A percentile compares a stretch with the other conserved stretches of the same genome.
These are phyloP conservation scores for Donacobius atricapilla DNA, from an alignment of 2,113 vertebrate genomes.

Conservation along the genomic window DNA sequence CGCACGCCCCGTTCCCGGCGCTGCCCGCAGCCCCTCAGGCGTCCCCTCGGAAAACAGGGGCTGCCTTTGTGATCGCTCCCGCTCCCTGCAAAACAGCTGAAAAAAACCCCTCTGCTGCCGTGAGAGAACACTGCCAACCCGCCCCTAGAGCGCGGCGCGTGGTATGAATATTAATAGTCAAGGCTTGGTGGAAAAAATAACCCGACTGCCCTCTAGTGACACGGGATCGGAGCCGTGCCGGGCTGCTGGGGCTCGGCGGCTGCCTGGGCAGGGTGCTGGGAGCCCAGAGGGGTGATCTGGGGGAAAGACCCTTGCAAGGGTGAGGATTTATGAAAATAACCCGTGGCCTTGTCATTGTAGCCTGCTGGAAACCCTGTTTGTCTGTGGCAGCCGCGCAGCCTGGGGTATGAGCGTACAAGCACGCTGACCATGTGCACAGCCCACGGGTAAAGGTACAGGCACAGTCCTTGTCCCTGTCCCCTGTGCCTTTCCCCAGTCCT, in stretches of 20 bases:
- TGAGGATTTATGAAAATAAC: background rate
- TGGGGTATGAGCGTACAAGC: fast-evolving
- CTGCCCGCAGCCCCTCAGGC: background rate
- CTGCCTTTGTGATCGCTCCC: background rate
- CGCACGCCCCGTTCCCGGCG: fast-evolving
- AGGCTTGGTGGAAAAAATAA: background rate
- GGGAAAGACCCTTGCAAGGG: background rate
- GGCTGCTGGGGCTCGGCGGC: fast-evolving
- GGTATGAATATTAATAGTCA: background rate
- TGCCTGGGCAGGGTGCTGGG: background rate
- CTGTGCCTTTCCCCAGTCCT: background rate
- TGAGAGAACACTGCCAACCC: background rate
- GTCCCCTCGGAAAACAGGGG: background rate
- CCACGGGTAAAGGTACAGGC: fast-evolving
- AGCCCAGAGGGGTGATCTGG: background rate
- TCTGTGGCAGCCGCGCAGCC: fast-evolving
- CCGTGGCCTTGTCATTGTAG: background rate
- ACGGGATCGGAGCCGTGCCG: fast-evolving
- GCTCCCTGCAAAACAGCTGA: background rate
- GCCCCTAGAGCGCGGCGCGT: background rate
- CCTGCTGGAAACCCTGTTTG: background rate
- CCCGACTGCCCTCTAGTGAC: conserved; percentile 67
- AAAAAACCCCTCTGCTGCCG: background rate
- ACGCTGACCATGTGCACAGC: background rate
- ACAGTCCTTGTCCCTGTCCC: fast-evolving